Percentiles rank a stretch among this genome's conserved stretches.
Evolutionary conservation across 2,888 invertebrate species (phyloP).

Genomic region (Venustoraphidia nigricollis): DNA sequence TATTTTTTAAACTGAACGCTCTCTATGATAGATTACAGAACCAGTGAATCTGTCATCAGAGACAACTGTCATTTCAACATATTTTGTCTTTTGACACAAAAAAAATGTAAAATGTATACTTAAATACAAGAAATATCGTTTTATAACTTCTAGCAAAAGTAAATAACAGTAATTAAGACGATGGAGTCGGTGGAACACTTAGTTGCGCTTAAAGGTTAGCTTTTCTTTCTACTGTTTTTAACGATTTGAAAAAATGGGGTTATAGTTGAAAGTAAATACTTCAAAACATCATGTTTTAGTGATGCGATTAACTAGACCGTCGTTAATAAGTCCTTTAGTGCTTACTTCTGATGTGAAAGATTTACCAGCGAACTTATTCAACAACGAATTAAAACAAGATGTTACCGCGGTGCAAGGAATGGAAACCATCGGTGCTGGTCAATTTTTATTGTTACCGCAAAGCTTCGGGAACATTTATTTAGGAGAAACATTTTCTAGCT

Average conservation of each 20-base stretch:
- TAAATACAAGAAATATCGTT: background rate
- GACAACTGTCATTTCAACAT: too few species aligned
- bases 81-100: too few species aligned
- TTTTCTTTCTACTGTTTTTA: background rate
- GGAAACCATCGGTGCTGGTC: slow-evolving; percentile 72
- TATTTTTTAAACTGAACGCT: too few species aligned
- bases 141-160: background rate
- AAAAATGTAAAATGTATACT: too few species aligned
- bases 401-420: slow-evolving; percentile 68
- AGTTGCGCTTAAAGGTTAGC: slow-evolving; percentile 21
- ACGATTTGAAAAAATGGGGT: background rate
- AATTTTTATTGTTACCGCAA: slow-evolving; percentile 85
- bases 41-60: too few species aligned
- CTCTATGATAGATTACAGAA: too few species aligned
- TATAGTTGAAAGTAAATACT: background rate
- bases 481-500: slow-evolving; percentile 96
- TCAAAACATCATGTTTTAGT: slow-evolving; percentile 33
- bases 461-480: slow-evolving; percentile 96
- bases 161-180: background rate
- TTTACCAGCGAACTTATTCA: slow-evolving; percentile 66
- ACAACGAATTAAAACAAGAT: slow-evolving; percentile 64
- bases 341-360: slow-evolving; percentile 76
- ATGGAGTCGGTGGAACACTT: slow-evolving; percentile 24
- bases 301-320: slow-evolving; percentile 88
- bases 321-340: slow-evolving; percentile 65